These are phyloP conservation scores for Lepidochrysops patricia DNA, from an alignment of 2,888 invertebrate genomes.

Conservation along the genomic window DNA sequence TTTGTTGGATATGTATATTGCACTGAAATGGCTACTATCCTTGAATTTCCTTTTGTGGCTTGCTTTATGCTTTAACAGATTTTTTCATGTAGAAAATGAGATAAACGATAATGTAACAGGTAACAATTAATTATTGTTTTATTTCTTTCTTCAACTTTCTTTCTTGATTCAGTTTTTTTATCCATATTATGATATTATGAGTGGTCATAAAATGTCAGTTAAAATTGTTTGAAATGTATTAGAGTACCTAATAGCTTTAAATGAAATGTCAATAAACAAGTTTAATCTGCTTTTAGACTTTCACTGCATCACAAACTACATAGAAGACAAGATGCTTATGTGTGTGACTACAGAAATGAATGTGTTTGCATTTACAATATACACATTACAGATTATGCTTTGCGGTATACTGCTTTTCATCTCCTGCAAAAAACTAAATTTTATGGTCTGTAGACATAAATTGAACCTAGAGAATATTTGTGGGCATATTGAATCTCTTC, in stretches of 20 bases:
- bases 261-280: neutral
- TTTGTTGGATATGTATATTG: conserved; percentile 51
- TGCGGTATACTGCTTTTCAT: neutral
- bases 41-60: conserved; percentile 51
- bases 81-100: conserved; percentile 24
- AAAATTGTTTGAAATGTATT: too few species aligned
- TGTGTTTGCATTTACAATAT: neutral
- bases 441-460: neutral
- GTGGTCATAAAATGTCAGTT: too few species aligned
- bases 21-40: conserved; percentile 54
- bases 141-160: too few species aligned
- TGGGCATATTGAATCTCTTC: neutral
- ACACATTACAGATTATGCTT: neutral
- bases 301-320: neutral
- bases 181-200: too few species aligned
- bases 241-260: neutral
- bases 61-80: conserved; percentile 41
- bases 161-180: too few species aligned
- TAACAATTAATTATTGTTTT: too few species aligned
- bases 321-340: neutral
- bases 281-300: conserved; percentile 1
- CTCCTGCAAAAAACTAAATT: neutral
- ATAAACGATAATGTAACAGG: conserved; percentile 12
- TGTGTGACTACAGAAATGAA: neutral
- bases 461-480: neutral